phyloP scores from a whole-genome alignment of 2,113 vertebrate species.

The Lepus timidus region DNA sequence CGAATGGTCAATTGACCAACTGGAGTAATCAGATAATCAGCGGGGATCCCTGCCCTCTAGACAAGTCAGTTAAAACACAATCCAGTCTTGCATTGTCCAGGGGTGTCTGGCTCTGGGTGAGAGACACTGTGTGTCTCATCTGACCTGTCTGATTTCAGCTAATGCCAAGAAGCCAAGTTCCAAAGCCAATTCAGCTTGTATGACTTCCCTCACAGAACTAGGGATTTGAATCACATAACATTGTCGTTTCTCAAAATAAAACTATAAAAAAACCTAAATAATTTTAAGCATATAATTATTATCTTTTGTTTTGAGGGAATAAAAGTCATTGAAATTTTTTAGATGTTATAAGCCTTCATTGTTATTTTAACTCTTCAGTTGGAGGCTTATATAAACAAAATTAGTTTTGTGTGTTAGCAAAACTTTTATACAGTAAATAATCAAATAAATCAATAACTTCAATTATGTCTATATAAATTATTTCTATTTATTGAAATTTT shows the following conservation, averaged over 20 bases:
- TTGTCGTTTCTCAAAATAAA: neutral
- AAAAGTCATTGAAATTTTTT: neutral
- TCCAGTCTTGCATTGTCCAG: neutral
- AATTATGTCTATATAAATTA: neutral
- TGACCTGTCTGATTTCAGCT: neutral
- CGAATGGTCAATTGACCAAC: neutral
- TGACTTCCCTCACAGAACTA: neutral
- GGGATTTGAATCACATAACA: slow-evolving; percentile 39
- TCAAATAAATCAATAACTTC: neutral
- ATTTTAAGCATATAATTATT: neutral
- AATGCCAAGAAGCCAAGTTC: neutral
- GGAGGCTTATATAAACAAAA: neutral
- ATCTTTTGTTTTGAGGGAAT: neutral
- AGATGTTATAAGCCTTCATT: neutral
- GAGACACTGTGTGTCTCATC: neutral
- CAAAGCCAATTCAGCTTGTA: neutral
- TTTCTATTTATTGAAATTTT: neutral
- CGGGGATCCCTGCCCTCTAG: neutral
- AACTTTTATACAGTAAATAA: neutral
- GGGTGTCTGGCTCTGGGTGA: neutral
- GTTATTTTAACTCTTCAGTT: neutral
- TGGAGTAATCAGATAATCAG: neutral
- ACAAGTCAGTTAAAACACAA: neutral
- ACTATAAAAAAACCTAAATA: neutral
- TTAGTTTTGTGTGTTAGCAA: neutral